phyloP scores from a whole-genome alignment of 2,797 vertebrate species.

The Argentina silus region DNA sequence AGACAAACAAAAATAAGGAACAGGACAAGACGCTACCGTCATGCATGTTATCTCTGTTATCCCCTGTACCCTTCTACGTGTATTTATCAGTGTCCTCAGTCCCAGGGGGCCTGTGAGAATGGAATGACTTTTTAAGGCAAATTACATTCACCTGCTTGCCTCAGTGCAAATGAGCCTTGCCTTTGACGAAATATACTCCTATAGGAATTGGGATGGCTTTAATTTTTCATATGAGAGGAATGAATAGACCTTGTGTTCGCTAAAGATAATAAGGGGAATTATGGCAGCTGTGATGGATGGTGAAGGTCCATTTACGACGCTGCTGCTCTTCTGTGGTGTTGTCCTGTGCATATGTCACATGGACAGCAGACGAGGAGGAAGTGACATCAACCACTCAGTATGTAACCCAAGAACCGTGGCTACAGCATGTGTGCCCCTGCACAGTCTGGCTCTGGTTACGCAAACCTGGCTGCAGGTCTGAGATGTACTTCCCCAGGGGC shows the following conservation, averaged over 20 bases:
- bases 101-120: not conserved
- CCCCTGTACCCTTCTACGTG: not conserved
- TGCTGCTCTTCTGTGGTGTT: not conserved
- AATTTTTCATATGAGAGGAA: too few species aligned
- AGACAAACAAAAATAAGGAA: too few species aligned
- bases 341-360: not conserved
- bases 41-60: not conserved
- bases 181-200: not conserved
- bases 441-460: not conserved
- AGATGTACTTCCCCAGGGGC: not conserved
- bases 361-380: not conserved
- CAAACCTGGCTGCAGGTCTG: not conserved
- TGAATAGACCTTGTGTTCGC: too few species aligned
- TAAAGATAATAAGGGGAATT: too few species aligned
- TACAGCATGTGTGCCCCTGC: not conserved
- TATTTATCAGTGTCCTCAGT: not conserved
- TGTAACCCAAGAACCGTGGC: not conserved
- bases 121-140: not conserved
- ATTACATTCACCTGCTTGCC: not conserved
- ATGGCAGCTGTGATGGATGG: too few species aligned
- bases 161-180: not conserved
- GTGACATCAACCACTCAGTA: not conserved
- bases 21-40: too few species aligned
- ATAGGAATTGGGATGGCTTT: too few species aligned
- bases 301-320: not conserved